A percentile compares a stretch with the other conserved stretches of the same genome.
Evolutionary conservation across 2,888 invertebrate genomes (phyloP).

Genomic region (Catotricha subobsoleta): DNA sequence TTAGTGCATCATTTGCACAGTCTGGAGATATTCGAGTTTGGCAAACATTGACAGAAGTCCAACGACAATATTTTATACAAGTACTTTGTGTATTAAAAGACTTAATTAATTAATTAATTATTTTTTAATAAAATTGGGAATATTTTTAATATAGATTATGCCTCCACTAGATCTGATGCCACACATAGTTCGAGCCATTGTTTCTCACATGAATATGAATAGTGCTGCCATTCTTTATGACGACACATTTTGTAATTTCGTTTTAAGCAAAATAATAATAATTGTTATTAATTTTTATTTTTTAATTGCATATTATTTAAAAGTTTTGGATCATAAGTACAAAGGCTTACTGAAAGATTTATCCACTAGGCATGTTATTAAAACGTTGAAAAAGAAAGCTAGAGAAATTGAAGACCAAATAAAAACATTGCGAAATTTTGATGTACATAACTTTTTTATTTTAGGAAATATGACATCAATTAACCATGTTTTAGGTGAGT

Average conservation of each 20-base stretch:
- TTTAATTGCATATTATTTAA: background rate
- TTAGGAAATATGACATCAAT: constrained; percentile 57
- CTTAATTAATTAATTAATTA: constrained; percentile 11
- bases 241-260: constrained; percentile 38
- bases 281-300: background rate
- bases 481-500: constrained; percentile 43
- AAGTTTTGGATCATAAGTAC: constrained; percentile 86
- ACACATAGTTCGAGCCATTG: constrained; percentile 36
- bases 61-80: constrained; percentile 55
- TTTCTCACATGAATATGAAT: constrained; percentile 59
- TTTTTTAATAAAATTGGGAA: constrained; percentile 37
- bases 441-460: constrained; percentile 79
- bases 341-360: constrained; percentile 78
- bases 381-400: too few species aligned
- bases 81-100: too few species aligned
- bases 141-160: constrained; percentile 49
- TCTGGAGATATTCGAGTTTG: constrained; percentile 67
- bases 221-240: constrained; percentile 83
- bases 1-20: constrained; percentile 73
- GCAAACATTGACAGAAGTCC: constrained; percentile 50
- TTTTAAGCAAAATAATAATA: constrained; percentile 26
- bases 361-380: constrained; percentile 76
- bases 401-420: constrained; percentile 57
- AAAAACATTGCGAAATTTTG: constrained; percentile 53
- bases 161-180: constrained; percentile 75